Base-by-base conservation (phyloP, 2,888 invertebrate genomes). In the Dicranocentrus wangi region DNA sequence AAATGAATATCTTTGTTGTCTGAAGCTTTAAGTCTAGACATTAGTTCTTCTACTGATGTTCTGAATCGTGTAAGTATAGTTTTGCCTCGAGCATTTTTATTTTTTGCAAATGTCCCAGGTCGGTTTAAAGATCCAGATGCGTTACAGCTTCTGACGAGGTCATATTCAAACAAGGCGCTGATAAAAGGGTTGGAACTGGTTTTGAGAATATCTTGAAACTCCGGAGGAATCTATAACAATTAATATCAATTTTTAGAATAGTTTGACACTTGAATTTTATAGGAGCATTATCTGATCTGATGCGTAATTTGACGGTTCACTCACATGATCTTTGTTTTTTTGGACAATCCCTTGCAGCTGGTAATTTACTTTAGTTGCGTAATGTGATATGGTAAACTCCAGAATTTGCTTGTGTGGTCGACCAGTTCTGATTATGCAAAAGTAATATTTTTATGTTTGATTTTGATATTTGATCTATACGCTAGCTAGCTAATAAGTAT, bases 41-140 rank as follows among this genome's bases (percentile, higher is more conserved):
- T 77, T 7, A 86, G 71, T 23, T 82, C 82, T 23, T 85, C 84
- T 1, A 86, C 86, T 2, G 84, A 83, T n/a, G 47, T 27, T 75
- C 85, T 85, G 47, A 86, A 86, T 39, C 84, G 78, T 15, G 83
- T 84, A 13, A 86, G 69, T 55, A 86, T 77, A 3, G 86, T 86
- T 71, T 85, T 84, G 19, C 84, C 83, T 15, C 82, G 58, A 61
- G 77, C 39, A 3, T 78, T 72, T 43, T 73, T 81, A 25, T 60
- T 71, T 21, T 25, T 69, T 1, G 68, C n/a, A 17, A 68, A 72
- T 21, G 43, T 53, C 5, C 60, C 58, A 5, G 61, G 39, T 8
- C 61, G 43, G 2, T 13, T 32, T 10, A 66, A 19, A 47, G 47
- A 66, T 21, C 79, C 71, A 23, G 72, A 73, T 0, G 27, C 10